A percentile compares a stretch with the other conserved stretches of the same genome.
These are phyloP conservation scores for Onychomys leucogaster DNA, from an alignment of 2,797 vertebrate species.

Conservation along the genomic window DNA sequence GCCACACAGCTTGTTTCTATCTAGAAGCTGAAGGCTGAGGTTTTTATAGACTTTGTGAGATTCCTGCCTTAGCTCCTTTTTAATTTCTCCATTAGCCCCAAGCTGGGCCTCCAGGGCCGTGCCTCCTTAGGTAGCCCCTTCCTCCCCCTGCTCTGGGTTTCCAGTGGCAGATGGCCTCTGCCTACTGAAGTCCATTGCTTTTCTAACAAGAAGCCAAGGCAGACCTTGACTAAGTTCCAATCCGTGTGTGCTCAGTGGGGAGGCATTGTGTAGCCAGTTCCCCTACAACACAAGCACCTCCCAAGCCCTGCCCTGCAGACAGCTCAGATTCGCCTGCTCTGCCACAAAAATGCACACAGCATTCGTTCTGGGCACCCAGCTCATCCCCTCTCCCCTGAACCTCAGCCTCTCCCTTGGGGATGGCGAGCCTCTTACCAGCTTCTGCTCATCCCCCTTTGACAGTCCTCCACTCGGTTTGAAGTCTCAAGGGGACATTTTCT, in stretches of 20 bases:
- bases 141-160: too few species aligned
- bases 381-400: background rate
- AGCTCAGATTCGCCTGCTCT: fast-evolving
- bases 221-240: background rate
- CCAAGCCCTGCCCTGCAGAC: background rate
- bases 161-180: background rate
- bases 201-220: background rate
- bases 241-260: background rate
- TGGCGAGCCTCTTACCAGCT: background rate
- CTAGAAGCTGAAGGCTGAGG: background rate
- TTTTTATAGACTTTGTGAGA: background rate
- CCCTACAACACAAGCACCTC: fast-evolving
- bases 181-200: background rate
- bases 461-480: background rate
- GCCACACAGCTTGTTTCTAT: background rate
- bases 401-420: background rate
- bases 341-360: too few species aligned
- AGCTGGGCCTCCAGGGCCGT: fast-evolving
- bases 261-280: background rate
- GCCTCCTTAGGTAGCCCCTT: background rate
- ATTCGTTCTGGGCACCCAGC: fast-evolving
- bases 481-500: background rate
- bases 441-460: background rate
- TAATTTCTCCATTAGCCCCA: background rate
- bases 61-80: background rate